A percentile compares a stretch with the other conserved stretches of the same genome.
Evolutionary conservation across 2,113 vertebrate species (phyloP).

Genomic region (Gadus chalcogrammus): DNA sequence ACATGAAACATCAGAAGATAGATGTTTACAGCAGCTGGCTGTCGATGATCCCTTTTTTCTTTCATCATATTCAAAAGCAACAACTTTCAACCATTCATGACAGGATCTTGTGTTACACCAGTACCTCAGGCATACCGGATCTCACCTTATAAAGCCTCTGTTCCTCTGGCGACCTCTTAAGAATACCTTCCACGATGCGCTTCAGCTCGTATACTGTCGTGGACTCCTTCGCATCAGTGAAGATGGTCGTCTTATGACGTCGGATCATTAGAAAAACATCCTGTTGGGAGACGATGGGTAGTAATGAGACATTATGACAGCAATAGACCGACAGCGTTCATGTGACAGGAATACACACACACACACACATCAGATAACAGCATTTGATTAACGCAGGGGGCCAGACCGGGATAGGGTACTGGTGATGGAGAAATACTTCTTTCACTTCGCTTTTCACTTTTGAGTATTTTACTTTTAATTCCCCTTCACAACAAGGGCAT

Average conservation of each 20-base stretch:
- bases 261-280: constrained; percentile 92
- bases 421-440: too few relatives aligned
- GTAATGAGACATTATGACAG: neutral
- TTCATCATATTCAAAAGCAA: too few relatives aligned
- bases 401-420: too few relatives aligned
- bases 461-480: too few relatives aligned
- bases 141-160: constrained; percentile 87
- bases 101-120: neutral
- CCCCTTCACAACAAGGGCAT: too few relatives aligned
- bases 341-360: neutral
- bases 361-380: neutral
- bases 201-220: constrained; percentile 88
- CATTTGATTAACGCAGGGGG: too few relatives aligned
- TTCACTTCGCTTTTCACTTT: too few relatives aligned
- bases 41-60: too few relatives aligned
- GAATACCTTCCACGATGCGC: constrained; percentile 86
- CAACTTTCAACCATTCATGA: too few relatives aligned
- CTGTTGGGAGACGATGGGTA: constrained; percentile 49
- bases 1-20: too few relatives aligned
- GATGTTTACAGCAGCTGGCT: too few relatives aligned
- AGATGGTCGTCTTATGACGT: constrained; percentile 88
- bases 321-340: neutral
- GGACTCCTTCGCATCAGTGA: constrained; percentile 89
- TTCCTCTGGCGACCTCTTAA: constrained; percentile 85
- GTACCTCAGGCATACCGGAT: too few relatives aligned